A percentile compares a stretch with the other conserved stretches of the same genome.
Conservation (phyloP, 2,888 invertebrate genomes). For the Tineola bisselliella region DNA sequence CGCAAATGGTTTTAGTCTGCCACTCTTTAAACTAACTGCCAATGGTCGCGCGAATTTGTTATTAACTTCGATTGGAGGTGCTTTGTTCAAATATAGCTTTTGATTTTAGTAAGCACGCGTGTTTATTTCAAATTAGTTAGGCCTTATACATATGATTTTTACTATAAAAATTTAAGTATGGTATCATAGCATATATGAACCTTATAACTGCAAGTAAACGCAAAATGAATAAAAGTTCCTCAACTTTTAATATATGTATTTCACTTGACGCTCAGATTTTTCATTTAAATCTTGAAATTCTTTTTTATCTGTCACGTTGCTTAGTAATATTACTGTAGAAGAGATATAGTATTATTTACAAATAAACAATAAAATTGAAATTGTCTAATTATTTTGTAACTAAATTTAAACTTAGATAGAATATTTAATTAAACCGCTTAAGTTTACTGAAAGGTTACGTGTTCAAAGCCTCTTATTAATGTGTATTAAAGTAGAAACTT, state of each 20-base stretch:
- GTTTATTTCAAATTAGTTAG: no score
- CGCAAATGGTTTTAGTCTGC: constrained; percentile 19
- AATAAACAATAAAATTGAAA: no score
- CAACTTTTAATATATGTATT: no score
- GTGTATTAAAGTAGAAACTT: constrained; percentile 4
- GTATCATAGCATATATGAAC: no score
- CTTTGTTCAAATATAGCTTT: not conserved
- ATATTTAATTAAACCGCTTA: not conserved
- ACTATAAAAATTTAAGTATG: no score
- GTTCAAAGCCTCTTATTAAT: constrained; percentile 6
- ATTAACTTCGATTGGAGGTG: constrained; percentile 1
- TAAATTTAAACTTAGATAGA: not conserved
- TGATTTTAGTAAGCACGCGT: not conserved
- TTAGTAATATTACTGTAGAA: not conserved
- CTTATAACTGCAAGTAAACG: no score
- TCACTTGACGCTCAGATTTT: not conserved
- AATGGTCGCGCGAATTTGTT: constrained; percentile 16
- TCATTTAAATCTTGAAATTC: not conserved
- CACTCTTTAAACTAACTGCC: constrained; percentile 17
- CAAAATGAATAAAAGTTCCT: no score
- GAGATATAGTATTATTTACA: not conserved
- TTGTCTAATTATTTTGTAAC: no score
- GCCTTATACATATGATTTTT: no score
- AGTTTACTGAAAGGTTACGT: constrained; percentile 6
- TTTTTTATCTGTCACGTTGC: not conserved